phyloP scores from a whole-genome alignment of 2,888 invertebrate genomes.

The Coecobrya sp. region DNA sequence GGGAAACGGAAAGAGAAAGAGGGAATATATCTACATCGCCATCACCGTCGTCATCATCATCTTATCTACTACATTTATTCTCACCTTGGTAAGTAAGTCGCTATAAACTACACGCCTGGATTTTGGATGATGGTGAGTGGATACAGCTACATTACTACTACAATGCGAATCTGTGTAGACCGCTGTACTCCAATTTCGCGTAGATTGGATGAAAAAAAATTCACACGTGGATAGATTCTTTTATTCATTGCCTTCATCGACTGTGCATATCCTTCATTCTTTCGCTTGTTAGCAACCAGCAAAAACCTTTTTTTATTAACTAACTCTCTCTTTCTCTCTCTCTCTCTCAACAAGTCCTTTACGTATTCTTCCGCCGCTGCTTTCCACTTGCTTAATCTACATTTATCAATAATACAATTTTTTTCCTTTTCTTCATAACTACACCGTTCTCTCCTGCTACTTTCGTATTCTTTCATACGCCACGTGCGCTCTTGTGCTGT shows the following conservation, averaged over 20 bases:
- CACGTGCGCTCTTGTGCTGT: conserved; percentile 24
- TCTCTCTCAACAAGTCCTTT: background rate
- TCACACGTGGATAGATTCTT: conserved; percentile 56
- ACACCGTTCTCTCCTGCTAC: background rate
- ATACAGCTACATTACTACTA: background rate
- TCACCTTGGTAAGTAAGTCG: background rate
- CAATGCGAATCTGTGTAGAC: too few species aligned
- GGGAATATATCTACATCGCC: background rate
- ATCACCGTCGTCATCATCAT: background rate
- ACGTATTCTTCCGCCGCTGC: background rate
- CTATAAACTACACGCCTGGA: background rate
- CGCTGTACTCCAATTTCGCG: too few species aligned
- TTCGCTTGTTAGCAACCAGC: conserved; percentile 48
- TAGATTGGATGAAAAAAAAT: conserved; percentile 22
- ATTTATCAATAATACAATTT: conserved; percentile 79
- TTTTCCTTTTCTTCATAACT: conserved; percentile 11
- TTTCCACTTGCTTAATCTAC: conserved; percentile 69
- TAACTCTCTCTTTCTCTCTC: background rate
- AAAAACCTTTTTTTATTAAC: conserved; percentile 38
- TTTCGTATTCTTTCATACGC: conserved; percentile 39
- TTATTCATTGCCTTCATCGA: conserved; percentile 42
- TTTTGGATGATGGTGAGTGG: background rate
- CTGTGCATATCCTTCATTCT: conserved; percentile 26
- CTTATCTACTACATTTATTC: background rate
- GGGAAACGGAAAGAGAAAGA: background rate